A percentile compares a stretch with the other conserved stretches of the same genome.
phyloP scores from a whole-genome alignment of 2,797 vertebrate species.

The Thamnophis elegans region DNA sequence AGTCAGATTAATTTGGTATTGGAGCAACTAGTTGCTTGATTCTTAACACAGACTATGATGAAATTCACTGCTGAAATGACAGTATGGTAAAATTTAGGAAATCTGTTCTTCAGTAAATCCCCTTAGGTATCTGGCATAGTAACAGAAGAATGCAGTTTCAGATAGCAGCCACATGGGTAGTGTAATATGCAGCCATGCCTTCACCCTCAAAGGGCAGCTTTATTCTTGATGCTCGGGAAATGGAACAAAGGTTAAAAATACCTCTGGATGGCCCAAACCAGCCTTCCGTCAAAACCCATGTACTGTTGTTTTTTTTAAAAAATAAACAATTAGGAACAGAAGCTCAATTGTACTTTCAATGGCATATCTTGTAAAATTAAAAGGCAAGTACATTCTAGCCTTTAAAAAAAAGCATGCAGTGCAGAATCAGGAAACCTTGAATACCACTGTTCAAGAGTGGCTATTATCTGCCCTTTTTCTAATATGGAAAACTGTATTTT shows the following conservation, averaged over 20 bases:
- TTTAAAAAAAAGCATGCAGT: constrained; percentile 30
- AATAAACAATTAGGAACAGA: background rate
- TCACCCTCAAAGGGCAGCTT: constrained; percentile 41
- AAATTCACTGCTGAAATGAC: background rate
- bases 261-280: background rate
- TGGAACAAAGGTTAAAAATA: background rate
- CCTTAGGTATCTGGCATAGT: background rate
- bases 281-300: background rate
- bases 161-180: background rate
- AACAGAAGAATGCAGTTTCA: background rate
- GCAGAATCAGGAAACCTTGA: constrained; percentile 35
- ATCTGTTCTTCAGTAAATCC: background rate
- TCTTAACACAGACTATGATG: background rate
- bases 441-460: constrained; percentile 8
- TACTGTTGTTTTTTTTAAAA: background rate
- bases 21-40: background rate
- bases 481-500: background rate
- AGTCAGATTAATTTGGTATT: background rate
- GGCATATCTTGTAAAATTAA: background rate
- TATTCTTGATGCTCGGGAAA: constrained; percentile 9
- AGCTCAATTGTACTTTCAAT: constrained; percentile 35
- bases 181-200: background rate
- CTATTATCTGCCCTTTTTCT: background rate
- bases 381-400: constrained; percentile 35
- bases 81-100: background rate